Evolutionary conservation across 2,113 vertebrate genomes (phyloP), one percentile per base, ranked within the genome.

Genomic region (Perccottus glenii): DNA sequence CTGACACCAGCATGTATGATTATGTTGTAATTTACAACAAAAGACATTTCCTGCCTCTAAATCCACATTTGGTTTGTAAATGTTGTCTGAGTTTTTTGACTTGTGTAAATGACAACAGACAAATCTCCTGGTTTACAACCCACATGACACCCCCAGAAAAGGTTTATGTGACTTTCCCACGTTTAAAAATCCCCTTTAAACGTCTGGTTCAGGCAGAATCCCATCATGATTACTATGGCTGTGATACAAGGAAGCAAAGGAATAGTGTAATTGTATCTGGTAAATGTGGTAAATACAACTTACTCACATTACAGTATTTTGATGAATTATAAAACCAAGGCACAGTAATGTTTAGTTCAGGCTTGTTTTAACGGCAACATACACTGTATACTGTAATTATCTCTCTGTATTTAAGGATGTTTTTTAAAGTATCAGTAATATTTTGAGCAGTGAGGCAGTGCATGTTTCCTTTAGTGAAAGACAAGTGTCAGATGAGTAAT

Each of bases 401-500:
- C 11, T 11, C 8, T 19, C 27, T 3, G 10, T 8, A 7, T 53
- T 32, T 35, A 27, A 2, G 51, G 33, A 7, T 8, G 33, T 38
- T 55, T 55, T 55, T 38, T 14, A 32, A n/a, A n/a, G n/a, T 55
- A 36, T 19, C 11, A 12, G 44, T 14, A 46, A 46, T 46, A 46
- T 46, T 46, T 46, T n/a, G 67, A 53, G 53, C 33, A 15, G 15
- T 7, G 6, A 11, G 12, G 0, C 11, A 12, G 12, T 12, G 44
- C 47, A 42, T 68, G 77, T 77, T 86, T 90, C 87, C 87, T 74
- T 75, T 40, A 60, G 68, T 86, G 79, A 84, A 86, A 81, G 51
- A 75, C 42, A 19, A 42, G 45, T 58, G 78, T 87, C 73, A 48
- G 64, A 51, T 67, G 57, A 64, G 69, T 75, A 71, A 85, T 63